Evolutionary conservation across 2,888 invertebrate genomes (phyloP).

Genomic region (Sympetrum striolatum): DNA sequence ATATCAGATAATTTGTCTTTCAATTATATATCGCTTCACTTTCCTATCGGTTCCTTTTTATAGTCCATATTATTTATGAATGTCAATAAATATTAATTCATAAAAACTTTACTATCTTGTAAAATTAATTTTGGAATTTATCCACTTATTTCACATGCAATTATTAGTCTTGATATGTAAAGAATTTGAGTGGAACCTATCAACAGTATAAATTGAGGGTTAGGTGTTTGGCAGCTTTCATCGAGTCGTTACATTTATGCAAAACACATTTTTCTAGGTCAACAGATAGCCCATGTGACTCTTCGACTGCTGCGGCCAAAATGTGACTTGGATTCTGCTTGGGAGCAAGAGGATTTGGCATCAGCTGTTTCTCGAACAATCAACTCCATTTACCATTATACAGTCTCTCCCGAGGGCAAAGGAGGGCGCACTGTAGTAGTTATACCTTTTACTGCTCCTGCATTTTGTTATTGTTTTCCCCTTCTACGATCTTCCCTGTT

Average conservation of each 20-base stretch:
- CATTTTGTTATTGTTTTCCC: conserved; percentile 84
- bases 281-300: conserved; percentile 73
- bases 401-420: conserved; percentile 55
- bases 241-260: neutral
- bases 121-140: no score
- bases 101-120: no score
- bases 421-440: neutral
- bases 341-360: conserved; percentile 75
- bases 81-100: no score
- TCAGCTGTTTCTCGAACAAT: conserved; percentile 72
- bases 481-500: conserved; percentile 71
- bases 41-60: no score
- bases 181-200: neutral
- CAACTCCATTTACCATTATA: conserved; percentile 64
- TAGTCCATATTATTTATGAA: no score
- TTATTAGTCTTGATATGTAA: no score
- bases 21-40: no score
- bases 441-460: conserved; percentile 64
- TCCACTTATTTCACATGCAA: neutral
- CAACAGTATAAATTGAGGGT: no score
- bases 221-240: neutral
- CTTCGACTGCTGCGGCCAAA: conserved; percentile 79
- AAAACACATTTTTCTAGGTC: neutral
- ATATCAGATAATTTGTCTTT: no score
- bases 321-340: conserved; percentile 77